A percentile compares a stretch with the other conserved stretches of the same genome.
These are phyloP conservation scores for Rhyacophila brunnea DNA, from an alignment of 1,140 invertebrate genomes.

Conservation along the genomic window DNA sequence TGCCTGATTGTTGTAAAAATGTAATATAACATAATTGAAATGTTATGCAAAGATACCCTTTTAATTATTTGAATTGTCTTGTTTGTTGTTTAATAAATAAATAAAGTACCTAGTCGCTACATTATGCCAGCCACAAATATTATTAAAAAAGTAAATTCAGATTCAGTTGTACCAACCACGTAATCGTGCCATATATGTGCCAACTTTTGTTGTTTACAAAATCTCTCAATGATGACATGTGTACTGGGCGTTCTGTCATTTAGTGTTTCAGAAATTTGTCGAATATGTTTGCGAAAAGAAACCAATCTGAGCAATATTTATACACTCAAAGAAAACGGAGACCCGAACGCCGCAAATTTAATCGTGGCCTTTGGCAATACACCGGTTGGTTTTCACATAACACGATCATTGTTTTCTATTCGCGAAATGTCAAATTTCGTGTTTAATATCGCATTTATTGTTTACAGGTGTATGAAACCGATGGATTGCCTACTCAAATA, in stretches of 20 bases:
- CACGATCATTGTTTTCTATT: background rate
- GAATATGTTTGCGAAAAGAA: slow-evolving; percentile 26
- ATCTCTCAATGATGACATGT: slow-evolving; percentile 13
- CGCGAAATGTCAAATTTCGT: background rate
- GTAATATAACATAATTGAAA: too few relatives aligned
- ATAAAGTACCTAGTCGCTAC: too few relatives aligned
- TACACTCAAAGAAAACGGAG: slow-evolving; percentile 2
- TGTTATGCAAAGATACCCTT: too few relatives aligned
- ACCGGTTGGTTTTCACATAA: slow-evolving; percentile 11
- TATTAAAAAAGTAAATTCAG: too few relatives aligned
- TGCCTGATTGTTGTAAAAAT: too few relatives aligned
- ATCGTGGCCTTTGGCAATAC: slow-evolving; percentile 21
- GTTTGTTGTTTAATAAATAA: too few relatives aligned
- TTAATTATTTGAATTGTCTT: too few relatives aligned
- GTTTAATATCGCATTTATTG: too few relatives aligned
- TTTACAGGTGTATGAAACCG: slow-evolving; percentile 18
- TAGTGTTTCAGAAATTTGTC: slow-evolving; percentile 21
- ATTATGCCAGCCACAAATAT: too few relatives aligned
- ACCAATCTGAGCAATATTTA: slow-evolving; percentile 19
- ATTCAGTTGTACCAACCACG: too few relatives aligned
- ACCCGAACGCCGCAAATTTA: slow-evolving; percentile 17
- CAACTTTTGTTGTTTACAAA: too few relatives aligned
- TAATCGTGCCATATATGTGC: too few relatives aligned
- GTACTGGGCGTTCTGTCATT: slow-evolving; percentile 9
- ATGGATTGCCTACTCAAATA: slow-evolving; percentile 23